phyloP scores from a whole-genome alignment of 2,113 vertebrate genomes.

The Elachura formosa region DNA sequence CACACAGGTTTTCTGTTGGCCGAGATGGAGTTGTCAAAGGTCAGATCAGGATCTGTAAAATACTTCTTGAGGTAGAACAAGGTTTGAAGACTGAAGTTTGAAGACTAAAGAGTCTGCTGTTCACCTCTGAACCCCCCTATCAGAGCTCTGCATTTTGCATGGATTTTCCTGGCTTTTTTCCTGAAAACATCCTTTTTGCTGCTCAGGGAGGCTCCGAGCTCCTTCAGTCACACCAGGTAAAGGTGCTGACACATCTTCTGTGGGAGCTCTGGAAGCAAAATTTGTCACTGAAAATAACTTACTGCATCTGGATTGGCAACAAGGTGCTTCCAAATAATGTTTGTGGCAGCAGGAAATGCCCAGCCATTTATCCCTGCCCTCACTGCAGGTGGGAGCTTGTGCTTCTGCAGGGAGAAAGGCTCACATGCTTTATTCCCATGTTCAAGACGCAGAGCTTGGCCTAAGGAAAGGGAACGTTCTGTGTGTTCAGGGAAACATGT shows the following conservation, averaged over 20 bases:
- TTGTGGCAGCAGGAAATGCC: background rate
- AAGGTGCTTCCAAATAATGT: background rate
- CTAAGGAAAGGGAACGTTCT: background rate
- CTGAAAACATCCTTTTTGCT: no score
- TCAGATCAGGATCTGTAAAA: background rate
- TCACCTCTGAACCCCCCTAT: rapidly evolving
- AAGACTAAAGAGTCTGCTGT: background rate
- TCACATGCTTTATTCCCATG: background rate
- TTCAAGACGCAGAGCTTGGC: background rate
- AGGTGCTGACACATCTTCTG: background rate
- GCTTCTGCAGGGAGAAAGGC: background rate
- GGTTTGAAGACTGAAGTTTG: no score
- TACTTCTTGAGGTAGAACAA: background rate
- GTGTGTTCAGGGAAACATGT: background rate
- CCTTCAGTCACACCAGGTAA: background rate
- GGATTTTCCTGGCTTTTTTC: rapidly evolving
- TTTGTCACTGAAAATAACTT: background rate
- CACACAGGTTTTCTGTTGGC: background rate
- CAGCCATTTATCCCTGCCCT: background rate
- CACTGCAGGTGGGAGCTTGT: background rate
- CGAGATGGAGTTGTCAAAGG: background rate
- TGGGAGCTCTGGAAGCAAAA: background rate
- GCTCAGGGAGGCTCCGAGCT: background rate
- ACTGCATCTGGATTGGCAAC: background rate
- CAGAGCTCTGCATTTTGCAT: background rate